Base-by-base conservation (phyloP, 1,140 invertebrate species). In the Zaprionus taronus region DNA sequence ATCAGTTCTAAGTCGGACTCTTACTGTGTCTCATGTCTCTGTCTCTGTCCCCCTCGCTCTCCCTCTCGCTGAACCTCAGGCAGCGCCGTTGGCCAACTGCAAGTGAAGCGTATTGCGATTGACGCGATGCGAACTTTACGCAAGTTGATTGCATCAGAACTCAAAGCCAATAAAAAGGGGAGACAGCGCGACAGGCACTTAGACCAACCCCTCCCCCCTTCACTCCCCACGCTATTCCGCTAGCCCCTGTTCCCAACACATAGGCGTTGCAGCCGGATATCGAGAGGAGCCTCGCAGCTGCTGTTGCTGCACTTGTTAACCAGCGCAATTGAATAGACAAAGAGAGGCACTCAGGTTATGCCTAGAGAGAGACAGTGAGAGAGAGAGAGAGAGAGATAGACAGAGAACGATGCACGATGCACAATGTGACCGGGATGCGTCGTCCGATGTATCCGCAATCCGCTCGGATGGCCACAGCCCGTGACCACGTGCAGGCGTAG, bases 251-350 rank as follows among this genome's bases (percentile, higher is more conserved):
- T 3, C 1, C 7, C 38, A 41, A 28, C 47, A 47, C 38, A 36
- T 15, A 38, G 24, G 36, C 69, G 55, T 66, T 26, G 17, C 15
- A 64, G 31, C 36, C 61, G 73, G 26, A 76, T 66, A 72, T 65
- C 53, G 61, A 72, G 61, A 71, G 68, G 62, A 31, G 38, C 20
- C n/a, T 24, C 26, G 47, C 12, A 6, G 38, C 38, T 15, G 41
- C 41, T 9, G 41, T n/a, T 7, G 49, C 28, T 66, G 57, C 57
- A 51, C 38, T 70, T 61, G 72, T 64, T 75, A 71, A 64, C 73
- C 61, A 65, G 44, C 61, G 65, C 36, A 65, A 76, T 77, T 72
- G 74, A 77, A 72, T 77, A 72, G 70, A 66, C 74, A 67, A 72
- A 67, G 57, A 44, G 56, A 26, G 17, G 14, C 64, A 67, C 56